Conservation (phyloP, 1,140 invertebrate genomes). For the Drosophila melanogaster region Release_6_plus_ISO1_MT NC_004354.4:11519501-11520000, state of each 20-base stretch:
- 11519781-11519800: conserved; percentile 18
- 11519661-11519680: conserved; percentile 6
- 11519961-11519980: conserved; percentile 5
- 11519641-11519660: conserved; percentile 4
- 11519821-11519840: conserved; percentile 20
- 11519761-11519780: conserved; percentile 12
- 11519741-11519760: conserved; percentile 15
- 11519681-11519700: neutral
- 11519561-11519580: neutral
- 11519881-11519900: neutral
- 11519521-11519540: neutral
- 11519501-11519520: neutral
- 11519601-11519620: neutral
- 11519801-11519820: conserved; percentile 5
- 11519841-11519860: conserved; percentile 20
- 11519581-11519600: neutral
- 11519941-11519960: neutral
- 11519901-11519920: conserved; percentile 10
- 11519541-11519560: neutral
- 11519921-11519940: neutral
- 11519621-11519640: too few relatives aligned
- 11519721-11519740: conserved; percentile 29
- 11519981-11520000: neutral
- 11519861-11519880: conserved; percentile 22
- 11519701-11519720: conserved; percentile 28